Evolutionary conservation across 2,888 invertebrate genomes (phyloP).

Genomic region (Harmothoe impar): DNA sequence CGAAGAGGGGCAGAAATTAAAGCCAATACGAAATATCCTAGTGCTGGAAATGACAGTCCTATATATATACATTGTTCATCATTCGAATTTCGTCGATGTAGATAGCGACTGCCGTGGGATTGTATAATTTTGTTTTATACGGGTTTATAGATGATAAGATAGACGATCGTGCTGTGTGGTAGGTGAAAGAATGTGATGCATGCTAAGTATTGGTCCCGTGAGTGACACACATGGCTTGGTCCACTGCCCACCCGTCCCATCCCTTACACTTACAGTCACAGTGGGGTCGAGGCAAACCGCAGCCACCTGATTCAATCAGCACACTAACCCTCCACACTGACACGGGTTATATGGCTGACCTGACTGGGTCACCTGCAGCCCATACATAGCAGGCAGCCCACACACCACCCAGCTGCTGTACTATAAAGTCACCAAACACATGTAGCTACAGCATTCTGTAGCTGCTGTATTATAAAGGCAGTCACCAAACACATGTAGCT

Average conservation of each 20-base stretch:
- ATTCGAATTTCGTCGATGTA: too few relatives aligned
- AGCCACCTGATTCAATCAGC: neutral
- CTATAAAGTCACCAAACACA: too few relatives aligned
- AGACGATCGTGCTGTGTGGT: neutral
- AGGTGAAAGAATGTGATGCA: neutral
- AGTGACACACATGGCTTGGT: conserved; percentile 45
- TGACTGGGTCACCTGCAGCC: conserved; percentile 15
- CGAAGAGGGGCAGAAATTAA: too few relatives aligned
- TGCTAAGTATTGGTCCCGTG: conserved; percentile 10
- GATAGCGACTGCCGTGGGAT: neutral
- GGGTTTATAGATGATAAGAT: too few relatives aligned
- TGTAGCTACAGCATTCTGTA: too few relatives aligned
- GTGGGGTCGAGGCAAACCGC: neutral
- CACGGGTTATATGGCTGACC: neutral
- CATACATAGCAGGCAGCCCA: neutral
- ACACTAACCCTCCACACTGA: neutral
- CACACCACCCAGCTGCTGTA: too few relatives aligned
- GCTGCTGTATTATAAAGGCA: too few relatives aligned
- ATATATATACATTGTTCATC: neutral
- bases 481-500: too few relatives aligned
- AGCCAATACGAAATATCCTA: too few relatives aligned
- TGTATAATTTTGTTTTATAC: too few relatives aligned
- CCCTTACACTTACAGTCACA: neutral
- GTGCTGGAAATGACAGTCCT: neutral
- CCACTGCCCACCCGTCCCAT: neutral